Evolutionary conservation across 2,113 vertebrate species (phyloP).

Genomic region (Pseudopipra pipra): DNA sequence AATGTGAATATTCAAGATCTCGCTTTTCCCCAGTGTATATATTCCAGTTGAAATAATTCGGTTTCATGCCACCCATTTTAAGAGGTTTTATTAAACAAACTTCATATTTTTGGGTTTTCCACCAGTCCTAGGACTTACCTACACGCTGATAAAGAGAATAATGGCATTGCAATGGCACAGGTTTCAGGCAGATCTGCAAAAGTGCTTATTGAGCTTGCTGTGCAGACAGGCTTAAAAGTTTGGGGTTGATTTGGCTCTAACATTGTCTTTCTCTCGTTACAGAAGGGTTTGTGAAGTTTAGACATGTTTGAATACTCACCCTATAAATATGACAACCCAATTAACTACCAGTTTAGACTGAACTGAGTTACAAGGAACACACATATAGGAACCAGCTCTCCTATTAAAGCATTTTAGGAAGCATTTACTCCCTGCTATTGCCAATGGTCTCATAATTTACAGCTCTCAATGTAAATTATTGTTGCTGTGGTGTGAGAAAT

Average conservation of each 20-base stretch:
- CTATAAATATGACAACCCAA: not conserved
- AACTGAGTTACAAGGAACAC: not conserved
- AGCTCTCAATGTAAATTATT: not conserved
- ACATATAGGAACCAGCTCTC: not conserved
- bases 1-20: slow-evolving; percentile 67
- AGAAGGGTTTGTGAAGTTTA: not conserved
- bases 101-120: not conserved
- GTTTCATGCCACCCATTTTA: slow-evolving; percentile 50
- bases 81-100: slow-evolving; percentile 37
- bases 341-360: not conserved
- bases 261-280: not conserved
- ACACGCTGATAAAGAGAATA: not conserved
- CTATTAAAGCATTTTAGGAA: not conserved
- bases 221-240: slow-evolving; percentile 17
- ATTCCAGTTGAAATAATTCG: slow-evolving; percentile 49
- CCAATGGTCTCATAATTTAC: not conserved
- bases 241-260: not conserved
- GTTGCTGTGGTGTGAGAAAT: not conserved
- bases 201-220: not conserved
- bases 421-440: not conserved
- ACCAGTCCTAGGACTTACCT: not conserved
- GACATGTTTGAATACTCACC: not conserved
- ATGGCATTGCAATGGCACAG: not conserved
- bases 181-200: not conserved
- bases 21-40: slow-evolving; percentile 28